Conservation (phyloP, 2,797 vertebrate species). For the Microcaecilia unicolor region DNA sequence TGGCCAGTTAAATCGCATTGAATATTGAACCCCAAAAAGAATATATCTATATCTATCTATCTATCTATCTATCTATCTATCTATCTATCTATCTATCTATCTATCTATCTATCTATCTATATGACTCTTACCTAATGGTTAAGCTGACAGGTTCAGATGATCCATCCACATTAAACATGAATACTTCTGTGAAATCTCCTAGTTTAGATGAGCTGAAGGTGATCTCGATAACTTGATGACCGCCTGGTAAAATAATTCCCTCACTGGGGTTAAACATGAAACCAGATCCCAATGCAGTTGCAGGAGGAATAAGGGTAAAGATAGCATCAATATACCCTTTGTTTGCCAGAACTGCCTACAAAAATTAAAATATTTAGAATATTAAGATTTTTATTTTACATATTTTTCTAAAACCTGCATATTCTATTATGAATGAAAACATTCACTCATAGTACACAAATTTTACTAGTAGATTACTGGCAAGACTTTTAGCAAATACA, state of each 20-base stretch:
- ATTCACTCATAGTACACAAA: too few species aligned
- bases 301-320: constrained; percentile 47
- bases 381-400: too few species aligned
- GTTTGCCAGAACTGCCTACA: constrained; percentile 66
- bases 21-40: too few species aligned
- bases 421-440: too few species aligned
- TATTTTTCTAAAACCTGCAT: too few species aligned
- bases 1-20: too few species aligned
- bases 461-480: too few species aligned
- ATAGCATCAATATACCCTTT: constrained; percentile 63
- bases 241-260: constrained; percentile 53
- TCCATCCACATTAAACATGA: constrained; percentile 57
- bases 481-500: too few species aligned
- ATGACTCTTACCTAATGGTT: constrained; percentile 60
- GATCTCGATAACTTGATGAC: constrained; percentile 54
- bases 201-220: constrained; percentile 55
- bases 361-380: not conserved
- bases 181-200: constrained; percentile 64
- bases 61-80: too few species aligned
- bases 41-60: too few species aligned
- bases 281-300: constrained; percentile 48
- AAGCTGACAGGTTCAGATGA: constrained; percentile 49
- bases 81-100: too few species aligned
- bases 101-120: too few species aligned
- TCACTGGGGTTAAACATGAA: constrained; percentile 65